phyloP scores from a whole-genome alignment of 2,888 invertebrate species.

The Anthophora plumipes region DNA sequence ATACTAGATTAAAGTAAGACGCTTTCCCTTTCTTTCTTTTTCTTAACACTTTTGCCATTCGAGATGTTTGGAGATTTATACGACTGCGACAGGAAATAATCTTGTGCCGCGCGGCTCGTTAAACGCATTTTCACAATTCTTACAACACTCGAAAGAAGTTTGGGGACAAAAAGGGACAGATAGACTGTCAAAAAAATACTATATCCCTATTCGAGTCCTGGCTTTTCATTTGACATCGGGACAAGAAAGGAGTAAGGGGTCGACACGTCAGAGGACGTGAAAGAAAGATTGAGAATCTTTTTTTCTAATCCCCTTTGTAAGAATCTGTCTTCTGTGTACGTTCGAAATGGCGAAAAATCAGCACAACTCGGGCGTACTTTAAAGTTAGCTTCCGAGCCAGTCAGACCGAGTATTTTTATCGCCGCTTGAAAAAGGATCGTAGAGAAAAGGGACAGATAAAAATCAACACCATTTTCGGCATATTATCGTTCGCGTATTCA shows the following conservation, averaged over 20 bases:
- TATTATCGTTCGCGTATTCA: neutral
- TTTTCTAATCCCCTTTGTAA: neutral
- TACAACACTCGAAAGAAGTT: neutral
- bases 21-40: no score
- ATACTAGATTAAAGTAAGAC: no score
- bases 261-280: no score
- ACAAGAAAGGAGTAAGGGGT: neutral
- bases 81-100: neutral
- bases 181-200: neutral
- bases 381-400: constrained; percentile 7
- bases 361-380: constrained; percentile 16
- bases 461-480: constrained; percentile 5
- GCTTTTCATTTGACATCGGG: neutral
- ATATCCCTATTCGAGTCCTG: neutral
- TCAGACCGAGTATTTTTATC: constrained; percentile 17
- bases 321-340: neutral
- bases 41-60: no score
- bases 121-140: no score
- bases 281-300: neutral
- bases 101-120: neutral
- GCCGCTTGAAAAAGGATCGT: neutral
- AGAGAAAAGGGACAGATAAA: neutral
- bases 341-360: neutral
- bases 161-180: no score
- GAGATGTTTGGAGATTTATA: no score